These are phyloP conservation scores for Entosphenus tridentatus DNA, from an alignment of 2,113 vertebrate species.

Conservation along the genomic window DNA sequence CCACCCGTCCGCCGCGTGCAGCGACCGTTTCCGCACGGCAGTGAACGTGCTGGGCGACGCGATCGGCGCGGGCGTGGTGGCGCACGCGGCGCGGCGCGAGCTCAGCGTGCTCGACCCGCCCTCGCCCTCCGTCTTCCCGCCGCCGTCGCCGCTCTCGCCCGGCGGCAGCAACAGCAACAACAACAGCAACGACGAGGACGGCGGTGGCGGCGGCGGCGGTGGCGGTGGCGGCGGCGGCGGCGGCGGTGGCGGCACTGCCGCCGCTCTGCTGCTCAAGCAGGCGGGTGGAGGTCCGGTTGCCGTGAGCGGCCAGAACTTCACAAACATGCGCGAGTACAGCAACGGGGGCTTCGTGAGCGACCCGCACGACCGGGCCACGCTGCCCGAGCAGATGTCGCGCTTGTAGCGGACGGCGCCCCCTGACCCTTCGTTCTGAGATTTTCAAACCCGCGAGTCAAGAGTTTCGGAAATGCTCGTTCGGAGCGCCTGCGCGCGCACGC, in stretches of 20 bases:
- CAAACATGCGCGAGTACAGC: background rate
- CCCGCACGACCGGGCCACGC: background rate
- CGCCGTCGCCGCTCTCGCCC: background rate
- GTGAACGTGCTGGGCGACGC: conserved; percentile 88
- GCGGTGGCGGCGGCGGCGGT: background rate
- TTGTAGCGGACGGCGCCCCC: background rate
- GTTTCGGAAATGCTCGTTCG: too few species aligned
- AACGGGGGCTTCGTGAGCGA: conserved; percentile 3
- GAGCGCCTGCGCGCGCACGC: too few species aligned
- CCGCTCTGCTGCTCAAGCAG: background rate
- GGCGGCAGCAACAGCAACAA: background rate
- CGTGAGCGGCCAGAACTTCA: background rate
- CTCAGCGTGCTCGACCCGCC: conserved; percentile 54
- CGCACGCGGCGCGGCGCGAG: conserved; percentile 70
- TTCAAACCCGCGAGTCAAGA: too few species aligned
- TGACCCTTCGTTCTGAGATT: too few species aligned
- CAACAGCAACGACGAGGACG: background rate
- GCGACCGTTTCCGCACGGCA: conserved; percentile 89
- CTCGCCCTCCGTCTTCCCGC: conserved; percentile 19
- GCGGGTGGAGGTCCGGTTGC: background rate
- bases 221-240: background rate
- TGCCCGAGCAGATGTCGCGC: conserved; percentile 4
- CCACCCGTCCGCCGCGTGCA: conserved; percentile 13
- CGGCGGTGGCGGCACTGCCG: background rate
- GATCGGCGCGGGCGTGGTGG: conserved; percentile 67